Base-by-base conservation (phyloP, 1,140 invertebrate genomes). In the Coenobita brevimanus region DNA sequence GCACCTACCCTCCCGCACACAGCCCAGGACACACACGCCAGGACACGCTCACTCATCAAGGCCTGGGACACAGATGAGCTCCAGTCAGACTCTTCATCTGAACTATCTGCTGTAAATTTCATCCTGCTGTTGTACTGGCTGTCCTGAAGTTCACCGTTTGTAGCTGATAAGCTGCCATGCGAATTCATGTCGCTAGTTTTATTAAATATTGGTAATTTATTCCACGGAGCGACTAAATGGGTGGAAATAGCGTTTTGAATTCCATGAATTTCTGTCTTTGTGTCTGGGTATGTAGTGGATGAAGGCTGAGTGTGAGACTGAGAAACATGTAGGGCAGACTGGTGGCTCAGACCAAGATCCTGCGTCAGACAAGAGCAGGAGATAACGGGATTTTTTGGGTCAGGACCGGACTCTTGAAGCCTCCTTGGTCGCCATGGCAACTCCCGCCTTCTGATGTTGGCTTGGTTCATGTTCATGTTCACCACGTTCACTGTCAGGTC, bases 21-120 rank as follows among this genome's bases (percentile, higher is more conserved):
- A 8, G 46, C 38, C 82, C 82, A 85, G 30, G 82, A 85, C 30
- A 76, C 24, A 76, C 82, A 85, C 2, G 3, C 71, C 54, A 85
- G 33, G 17, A n/a, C 62, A 27, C 41, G 21, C 27, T 36, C n/a
- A 36, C 62, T 67, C 21, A 67, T 36, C 10, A 24, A 0, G 41
- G 13, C 75, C 15, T 4, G 6, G 24, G 75, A 79, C 21, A 54
- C 27, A n/a, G 38, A 10, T 13, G 75, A 46, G 30, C 30, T 3
- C 27, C 24, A 24, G 4, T 38, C 38, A 3, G 3, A 3, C 50
- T 30, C 41, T 8, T 50, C 17, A 50, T 50, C 17, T 17, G 6
- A 17, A 17, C 17, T 50, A 8, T 50, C 6, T 17, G 46, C 6
- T 50, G 46, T 6, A 17, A 8, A 8, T 17, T 50, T 50, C 17